Evolutionary conservation across 1,140 invertebrate species (phyloP), one percentile per base, ranked within the genome.

Genomic region (Neuroterus valhalla): DNA sequence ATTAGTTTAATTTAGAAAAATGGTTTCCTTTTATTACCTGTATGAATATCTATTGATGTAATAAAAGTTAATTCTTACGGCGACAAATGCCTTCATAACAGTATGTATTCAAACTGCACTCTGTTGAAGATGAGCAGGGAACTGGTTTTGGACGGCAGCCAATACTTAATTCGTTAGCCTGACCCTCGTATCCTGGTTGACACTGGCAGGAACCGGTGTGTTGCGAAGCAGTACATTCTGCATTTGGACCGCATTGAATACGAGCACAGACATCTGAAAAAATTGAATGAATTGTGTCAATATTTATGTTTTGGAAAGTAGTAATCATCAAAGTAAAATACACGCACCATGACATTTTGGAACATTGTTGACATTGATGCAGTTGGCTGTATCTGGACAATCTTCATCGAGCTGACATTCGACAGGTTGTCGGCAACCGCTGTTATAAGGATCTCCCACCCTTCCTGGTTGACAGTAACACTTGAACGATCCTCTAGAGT

Each of bases 31-130:
- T 21, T 21, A 0, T 38, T 3, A 3, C n/a, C 17, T 6, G 0
- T 3, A 19, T 21, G 1, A 17, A 8, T 8, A 6, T n/a, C 2
- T 17, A 50, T 21, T 19, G 19, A 17, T 50, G 10, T 19, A 2
- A 12, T 44, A 17, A 38, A 19, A 52, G 26, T 15, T 15, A 42
- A 38, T 52, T 90, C 93, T 92, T 91, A 96, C 94, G 93, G 92
- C 94, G 93, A 85, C 96, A 97, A 69, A 94, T 90, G 78, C 92
- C 92, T 83, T 94, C 94, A 84, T 96, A 94, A 84, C 96, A 98
- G 82, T 96, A 96, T 23, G 94, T 94, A 82, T 95, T 94, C 68
- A 91, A 85, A 44, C 93, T 91, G 88, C 96, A 98, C 78, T 97
- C 94, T 23, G 90, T 85, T 79, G 93, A 94, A 68, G 91, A 90